phyloP scores from a whole-genome alignment of 1,140 invertebrate genomes.

The Heliothis subflexa region DNA sequence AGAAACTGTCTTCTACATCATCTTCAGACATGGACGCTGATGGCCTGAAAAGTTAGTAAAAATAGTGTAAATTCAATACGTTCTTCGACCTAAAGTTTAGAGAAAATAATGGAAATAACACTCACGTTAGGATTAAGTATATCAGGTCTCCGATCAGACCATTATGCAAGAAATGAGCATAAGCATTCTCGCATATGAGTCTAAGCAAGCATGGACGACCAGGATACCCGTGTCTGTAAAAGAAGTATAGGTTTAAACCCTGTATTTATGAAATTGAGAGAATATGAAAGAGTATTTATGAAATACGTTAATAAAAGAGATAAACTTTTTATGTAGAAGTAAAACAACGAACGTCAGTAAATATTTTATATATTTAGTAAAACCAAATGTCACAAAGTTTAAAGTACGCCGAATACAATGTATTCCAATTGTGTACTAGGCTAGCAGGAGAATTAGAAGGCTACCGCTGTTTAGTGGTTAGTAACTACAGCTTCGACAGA shows the following conservation, averaged over 20 bases:
- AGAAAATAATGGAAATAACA: conserved; percentile 29
- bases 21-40: conserved; percentile 74
- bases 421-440: conserved; percentile 14
- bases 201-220: conserved; percentile 88
- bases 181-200: conserved; percentile 78
- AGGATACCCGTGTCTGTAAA: conserved; percentile 68
- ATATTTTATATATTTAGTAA: no score
- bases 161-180: conserved; percentile 68
- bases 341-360: no score
- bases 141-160: conserved; percentile 76
- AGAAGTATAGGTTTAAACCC: not conserved
- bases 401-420: not conserved
- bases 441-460: conserved; percentile 29
- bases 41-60: conserved; percentile 64
- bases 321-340: no score
- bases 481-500: conserved; percentile 11
- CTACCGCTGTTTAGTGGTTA: conserved; percentile 30
- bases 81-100: not conserved
- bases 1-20: conserved; percentile 71
- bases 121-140: conserved; percentile 78
- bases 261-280: no score
- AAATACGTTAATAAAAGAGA: no score
- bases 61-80: not conserved
- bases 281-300: no score
- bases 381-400: no score